Conservation (phyloP, 2,888 invertebrate species). For the Parnassius smintheus region DNA sequence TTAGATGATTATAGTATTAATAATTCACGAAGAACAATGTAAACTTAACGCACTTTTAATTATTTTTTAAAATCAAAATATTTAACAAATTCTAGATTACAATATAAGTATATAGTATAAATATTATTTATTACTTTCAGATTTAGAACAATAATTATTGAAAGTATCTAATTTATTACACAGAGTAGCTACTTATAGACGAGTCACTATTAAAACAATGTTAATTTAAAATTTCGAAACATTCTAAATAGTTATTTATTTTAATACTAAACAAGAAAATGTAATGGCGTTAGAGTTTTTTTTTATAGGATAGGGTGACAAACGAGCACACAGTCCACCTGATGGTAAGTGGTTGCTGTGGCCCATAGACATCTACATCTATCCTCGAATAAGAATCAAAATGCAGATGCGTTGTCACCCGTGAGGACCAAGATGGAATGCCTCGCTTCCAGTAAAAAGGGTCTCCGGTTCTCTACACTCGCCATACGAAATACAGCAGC, state of each 20-base stretch:
- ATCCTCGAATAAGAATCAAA: too few species aligned
- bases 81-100: conserved; percentile 71
- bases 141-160: conserved; percentile 77
- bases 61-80: conserved; percentile 54
- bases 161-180: conserved; percentile 62
- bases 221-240: conserved; percentile 47
- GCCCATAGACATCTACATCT: too few species aligned
- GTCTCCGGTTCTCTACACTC: too few species aligned
- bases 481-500: too few species aligned
- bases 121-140: conserved; percentile 49
- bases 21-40: conserved; percentile 64
- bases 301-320: too few species aligned
- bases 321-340: too few species aligned
- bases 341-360: too few species aligned
- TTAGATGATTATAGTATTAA: conserved; percentile 61
- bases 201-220: conserved; percentile 51
- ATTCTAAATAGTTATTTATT: conserved; percentile 49
- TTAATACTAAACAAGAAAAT: conserved; percentile 48
- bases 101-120: conserved; percentile 55
- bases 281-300: conserved; percentile 42
- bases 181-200: conserved; percentile 54
- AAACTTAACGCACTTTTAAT: conserved; percentile 63
- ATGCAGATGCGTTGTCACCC: too few species aligned
- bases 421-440: too few species aligned
- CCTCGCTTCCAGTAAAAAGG: too few species aligned